Evolutionary conservation across 30 jellyfish, hydroid and myxozoan genomes (phyloP), one percentile per base, ranked within the genome.

Genomic region (Turritopsis dohrnii): DNA sequence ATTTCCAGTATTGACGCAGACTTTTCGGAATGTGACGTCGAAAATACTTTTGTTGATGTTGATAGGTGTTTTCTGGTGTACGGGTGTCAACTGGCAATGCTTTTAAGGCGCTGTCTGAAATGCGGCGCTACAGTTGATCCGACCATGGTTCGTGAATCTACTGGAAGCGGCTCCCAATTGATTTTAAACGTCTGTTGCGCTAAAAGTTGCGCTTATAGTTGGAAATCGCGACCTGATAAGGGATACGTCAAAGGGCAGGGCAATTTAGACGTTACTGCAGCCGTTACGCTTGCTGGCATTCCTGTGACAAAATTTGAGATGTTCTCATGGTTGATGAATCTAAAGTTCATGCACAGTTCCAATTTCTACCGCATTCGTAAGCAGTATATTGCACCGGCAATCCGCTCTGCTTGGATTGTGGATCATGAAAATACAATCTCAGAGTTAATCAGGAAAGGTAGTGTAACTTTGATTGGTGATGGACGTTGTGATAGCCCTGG

Each of bases 401-500:
- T 41, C 13, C 9, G 60, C 60, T 3, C 5, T 3, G 13, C 60
- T 41, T 41, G 60, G 60, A 41, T 5, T 13, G 60, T 3, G 5
- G 13, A 41, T 41, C 60, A 41, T 13, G 9, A 41, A 41, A 13
- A 41, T 3, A 41, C 13, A 5, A 41, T 41, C 60, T 3, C 60
- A 13, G 60, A 41, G 60, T 41, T 41, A 13, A 41, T 41, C 5
- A 41, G 13, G 60, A 0, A 0, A 69, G 8, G 77, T 8, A 1
- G 30, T n/a, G 77, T 69, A 18, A 0, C 73, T 23, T 21, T 69
- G 30, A 69, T 69, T 7, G 92, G 89, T 3, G 96, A 75, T 82
- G 96, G 91, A 60, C 71, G 96, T 76, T 75, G 86, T 66, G 89
- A 88, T 52, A 60, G 96, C 31, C 76, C 76, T 92, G 93, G 89